These are phyloP conservation scores for Cirrhinus mrigala DNA, from an alignment of 2,797 vertebrate genomes.

Conservation along the genomic window DNA sequence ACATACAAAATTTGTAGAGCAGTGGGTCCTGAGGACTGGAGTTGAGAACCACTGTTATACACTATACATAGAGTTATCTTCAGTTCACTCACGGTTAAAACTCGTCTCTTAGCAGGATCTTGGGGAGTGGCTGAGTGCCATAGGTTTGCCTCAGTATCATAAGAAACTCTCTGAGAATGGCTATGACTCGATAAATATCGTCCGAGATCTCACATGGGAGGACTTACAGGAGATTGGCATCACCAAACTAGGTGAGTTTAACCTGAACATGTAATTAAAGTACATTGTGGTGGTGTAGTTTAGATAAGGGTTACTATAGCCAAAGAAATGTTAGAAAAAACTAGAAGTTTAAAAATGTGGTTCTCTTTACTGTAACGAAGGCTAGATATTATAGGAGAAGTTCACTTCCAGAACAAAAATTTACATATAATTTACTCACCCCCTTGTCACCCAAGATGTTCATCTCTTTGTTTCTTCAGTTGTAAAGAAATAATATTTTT, in stretches of 20 bases:
- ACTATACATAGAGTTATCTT: neutral
- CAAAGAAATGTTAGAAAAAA: neutral
- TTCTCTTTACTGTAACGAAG: neutral
- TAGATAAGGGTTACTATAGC: neutral
- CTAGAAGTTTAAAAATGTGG: neutral
- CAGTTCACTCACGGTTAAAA: neutral
- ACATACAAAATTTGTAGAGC: no score
- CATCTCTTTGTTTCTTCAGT: no score
- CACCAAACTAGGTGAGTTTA: slow-evolving; percentile 87
- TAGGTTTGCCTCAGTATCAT: slow-evolving; percentile 92
- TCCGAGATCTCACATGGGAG: slow-evolving; percentile 94
- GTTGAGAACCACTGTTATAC: no score
- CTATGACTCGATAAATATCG: slow-evolving; percentile 93
- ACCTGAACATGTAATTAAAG: neutral
- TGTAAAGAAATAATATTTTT: no score
- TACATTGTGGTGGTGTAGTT: neutral
- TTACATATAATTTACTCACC: no score
- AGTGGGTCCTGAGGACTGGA: no score
- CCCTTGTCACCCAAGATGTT: no score
- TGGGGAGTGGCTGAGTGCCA: slow-evolving; percentile 92
- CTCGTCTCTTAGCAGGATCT: slow-evolving; percentile 81
- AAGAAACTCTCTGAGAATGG: slow-evolving; percentile 90
- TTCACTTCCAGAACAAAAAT: no score
- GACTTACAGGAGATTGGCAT: slow-evolving; percentile 97
- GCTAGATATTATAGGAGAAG: no score